Base-by-base conservation (phyloP, 2,888 invertebrate species). In the Emmelina monodactyla region DNA sequence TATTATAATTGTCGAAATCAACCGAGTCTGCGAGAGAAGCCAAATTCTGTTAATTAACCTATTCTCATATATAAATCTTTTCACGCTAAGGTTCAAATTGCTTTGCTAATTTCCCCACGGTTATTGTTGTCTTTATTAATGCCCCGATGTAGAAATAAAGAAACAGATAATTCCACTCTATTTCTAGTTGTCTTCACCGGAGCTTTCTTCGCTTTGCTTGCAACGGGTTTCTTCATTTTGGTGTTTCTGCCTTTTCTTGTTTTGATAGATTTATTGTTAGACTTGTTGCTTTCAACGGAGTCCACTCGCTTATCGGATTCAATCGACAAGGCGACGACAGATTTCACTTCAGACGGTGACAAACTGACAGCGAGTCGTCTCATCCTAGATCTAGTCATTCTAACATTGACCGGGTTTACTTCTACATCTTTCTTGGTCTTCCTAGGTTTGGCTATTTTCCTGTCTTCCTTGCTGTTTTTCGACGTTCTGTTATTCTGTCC, bases 301-400 rank as follows among this genome's bases (percentile, higher is more conserved):
- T 57, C 44, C 1, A 65, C 58, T 1, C 73, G 49, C 0, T 56
- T 51, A 3, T 75, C 76, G 0, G 72, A 71, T 14, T 76, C 76
- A 46, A 73, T 63, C 0, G 76, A 75, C 0, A 63, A 55, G 0
- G 69, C 64, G 0, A 67, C 39, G 0, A 71, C 45, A 2, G 37
- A 45, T 31, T 65, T 61, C 0, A 68, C 69, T 40, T 76, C 60
- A 0, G 75, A 71, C 0, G 71, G 67, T 0, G 76, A 75, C 1
- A 79, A 57, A 11, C 70, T 67, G 16, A 79, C 58, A 25, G 67
- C 79, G 1, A 75, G 35, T 0, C 79, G 46, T 10, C 78, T 51
- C 33, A 52, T 51, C 10, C 72, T 53, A 0, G 78, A 67, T 1
- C 79, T 55, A 0, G 78, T 79, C 71, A 79, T 71, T 14, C 72